Percentiles rank a stretch among this genome's conserved stretches.
Evolutionary conservation across 2,797 vertebrate genomes (phyloP).

Genomic region (Phoeniculus purpureus): DNA sequence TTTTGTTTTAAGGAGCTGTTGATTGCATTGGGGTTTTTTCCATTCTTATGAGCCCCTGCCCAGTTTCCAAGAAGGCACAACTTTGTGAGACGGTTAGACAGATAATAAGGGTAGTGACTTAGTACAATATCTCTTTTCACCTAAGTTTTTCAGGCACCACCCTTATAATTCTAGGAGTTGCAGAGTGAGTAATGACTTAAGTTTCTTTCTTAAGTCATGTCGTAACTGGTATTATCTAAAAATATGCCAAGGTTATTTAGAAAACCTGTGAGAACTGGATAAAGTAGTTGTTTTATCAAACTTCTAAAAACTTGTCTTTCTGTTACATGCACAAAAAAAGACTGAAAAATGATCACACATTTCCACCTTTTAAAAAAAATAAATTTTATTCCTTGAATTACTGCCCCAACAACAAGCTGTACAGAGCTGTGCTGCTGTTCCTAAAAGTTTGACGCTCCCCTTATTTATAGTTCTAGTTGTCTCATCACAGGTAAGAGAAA

Average conservation of each 20-base stretch:
- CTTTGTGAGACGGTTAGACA: not conserved
- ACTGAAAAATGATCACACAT: not conserved
- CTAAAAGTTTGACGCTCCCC: not conserved
- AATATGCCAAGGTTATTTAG: not conserved
- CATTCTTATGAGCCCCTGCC: not conserved
- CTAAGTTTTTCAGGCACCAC: accelerated
- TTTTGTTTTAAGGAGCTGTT: not conserved
- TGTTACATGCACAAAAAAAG: not conserved
- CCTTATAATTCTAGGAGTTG: not conserved
- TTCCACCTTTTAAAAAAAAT: not conserved
- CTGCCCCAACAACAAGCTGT: not conserved
- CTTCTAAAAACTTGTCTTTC: not conserved
- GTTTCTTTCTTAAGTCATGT: not conserved
- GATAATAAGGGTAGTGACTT: not conserved
- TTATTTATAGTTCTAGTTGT: not conserved
- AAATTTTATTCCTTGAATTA: not conserved
- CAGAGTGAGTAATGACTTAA: not conserved
- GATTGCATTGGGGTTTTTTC: accelerated
- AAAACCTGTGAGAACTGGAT: not conserved
- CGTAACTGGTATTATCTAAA: not conserved
- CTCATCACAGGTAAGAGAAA: not conserved
- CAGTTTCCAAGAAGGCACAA: not conserved
- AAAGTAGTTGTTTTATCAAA: not conserved
- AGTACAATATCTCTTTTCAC: not conserved
- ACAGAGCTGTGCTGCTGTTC: not conserved